Base-by-base conservation (phyloP, 2,113 vertebrate species). In the Antigone vipio region DNA sequence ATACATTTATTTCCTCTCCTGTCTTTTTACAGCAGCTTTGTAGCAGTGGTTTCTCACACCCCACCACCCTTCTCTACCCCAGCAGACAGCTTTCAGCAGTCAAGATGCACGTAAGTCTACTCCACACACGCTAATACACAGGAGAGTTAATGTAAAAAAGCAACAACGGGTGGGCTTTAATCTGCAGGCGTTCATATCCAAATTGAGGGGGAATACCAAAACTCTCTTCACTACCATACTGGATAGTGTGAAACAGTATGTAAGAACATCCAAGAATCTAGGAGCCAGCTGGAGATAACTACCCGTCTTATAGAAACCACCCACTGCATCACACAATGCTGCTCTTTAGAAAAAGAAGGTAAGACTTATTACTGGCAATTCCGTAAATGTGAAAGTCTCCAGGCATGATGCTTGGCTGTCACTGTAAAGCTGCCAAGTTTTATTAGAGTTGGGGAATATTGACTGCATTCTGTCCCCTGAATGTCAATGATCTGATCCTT, bases 401-500 rank as follows among this genome's bases (percentile, higher is more conserved):
- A 78, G 88, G 84, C 77, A 27, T 13, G 12, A 67, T n/a, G 59
- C 87, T 62, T 75, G 62, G 84, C 89, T 92, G 62, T 18, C 93
- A 44, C 53, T n/a, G 45, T 47, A 69, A 73, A 95, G 87, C 87
- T 95, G 93, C 58, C 91, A 89, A 59, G 4, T 71, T 94, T 95
- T 78, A 93, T 78, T 60, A 71, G 69, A 88, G 74, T 1, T 49
- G 15, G 79, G 79, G 67, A 92, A 32, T 64, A 93, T 45, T 4
- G 45, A 88, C 88, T 69, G 67, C 8, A 0, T 34, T 35, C 53
- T 10, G 1, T 56, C 71, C 80, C 85, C 18, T 69, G 85, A 77
- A 92, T 92, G 95, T 23, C 94, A 88, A 50, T 32, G 88, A 64
- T 44, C 76, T 47, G 78, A 81, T 89, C 78, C 86, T 89, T 58